These are phyloP conservation scores for Melanaphis sacchari DNA, from an alignment of 1,140 invertebrate species.

Conservation along the genomic window DNA sequence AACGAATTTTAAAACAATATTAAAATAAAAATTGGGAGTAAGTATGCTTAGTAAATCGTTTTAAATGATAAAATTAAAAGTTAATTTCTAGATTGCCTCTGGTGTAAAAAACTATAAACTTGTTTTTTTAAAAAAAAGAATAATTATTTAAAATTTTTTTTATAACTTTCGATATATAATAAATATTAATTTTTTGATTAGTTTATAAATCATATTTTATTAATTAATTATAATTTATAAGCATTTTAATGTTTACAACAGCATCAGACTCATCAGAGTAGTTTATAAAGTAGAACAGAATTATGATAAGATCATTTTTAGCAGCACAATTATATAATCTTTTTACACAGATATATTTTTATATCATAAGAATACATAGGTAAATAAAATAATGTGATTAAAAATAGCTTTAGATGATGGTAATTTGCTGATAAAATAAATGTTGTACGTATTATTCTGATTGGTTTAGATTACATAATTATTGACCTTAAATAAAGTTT, in stretches of 20 bases:
- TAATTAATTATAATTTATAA: not conserved
- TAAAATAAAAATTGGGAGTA: no score
- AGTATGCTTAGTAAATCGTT: no score
- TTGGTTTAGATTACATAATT: not conserved
- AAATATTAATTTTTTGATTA: not conserved
- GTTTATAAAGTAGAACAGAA: not conserved
- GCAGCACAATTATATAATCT: not conserved
- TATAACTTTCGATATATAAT: not conserved
- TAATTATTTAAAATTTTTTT: not conserved
- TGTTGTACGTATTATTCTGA: not conserved
- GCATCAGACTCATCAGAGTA: not conserved
- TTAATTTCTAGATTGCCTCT: no score
- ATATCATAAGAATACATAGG: not conserved
- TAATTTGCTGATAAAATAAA: slow-evolving; percentile 10
- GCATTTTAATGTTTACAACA: not conserved
- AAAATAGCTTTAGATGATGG: not conserved
- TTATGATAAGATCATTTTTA: not conserved
- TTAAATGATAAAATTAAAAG: no score
- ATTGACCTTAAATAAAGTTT: not conserved
- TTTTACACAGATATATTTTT: not conserved
- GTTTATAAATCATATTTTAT: not conserved
- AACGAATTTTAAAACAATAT: no score
- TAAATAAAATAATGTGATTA: not conserved
- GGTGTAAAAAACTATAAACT: not conserved
- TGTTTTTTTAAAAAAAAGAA: not conserved